Percentiles rank a stretch among this genome's conserved stretches.
These are phyloP conservation scores for Lepeophtheirus salmonis DNA, from an alignment of 1,140 invertebrate species.

Conservation along the genomic window DNA sequence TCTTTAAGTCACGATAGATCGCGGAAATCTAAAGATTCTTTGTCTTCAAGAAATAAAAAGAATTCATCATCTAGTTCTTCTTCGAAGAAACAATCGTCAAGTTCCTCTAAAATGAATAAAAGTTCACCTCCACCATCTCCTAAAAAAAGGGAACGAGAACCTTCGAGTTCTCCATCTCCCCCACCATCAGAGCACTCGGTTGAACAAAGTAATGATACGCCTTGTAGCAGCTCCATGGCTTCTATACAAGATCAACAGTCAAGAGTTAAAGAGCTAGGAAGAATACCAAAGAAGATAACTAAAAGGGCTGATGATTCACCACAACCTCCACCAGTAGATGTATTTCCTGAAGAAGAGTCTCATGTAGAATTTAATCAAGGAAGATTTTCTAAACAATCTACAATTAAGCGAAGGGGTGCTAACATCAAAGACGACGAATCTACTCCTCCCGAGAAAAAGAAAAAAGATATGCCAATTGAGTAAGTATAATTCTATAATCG, in stretches of 20 bases:
- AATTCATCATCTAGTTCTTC: background rate
- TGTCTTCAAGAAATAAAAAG: background rate
- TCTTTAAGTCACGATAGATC: background rate
- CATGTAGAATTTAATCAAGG: background rate
- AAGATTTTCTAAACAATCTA: no score
- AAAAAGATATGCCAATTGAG: background rate
- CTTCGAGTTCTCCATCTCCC: background rate
- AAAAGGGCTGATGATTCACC: background rate
- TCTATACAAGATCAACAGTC: background rate
- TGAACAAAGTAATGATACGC: background rate
- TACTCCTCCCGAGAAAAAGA: background rate
- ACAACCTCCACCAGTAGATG: no score
- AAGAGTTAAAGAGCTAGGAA: background rate
- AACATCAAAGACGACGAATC: background rate
- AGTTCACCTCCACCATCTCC: background rate
- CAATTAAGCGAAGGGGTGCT: no score
- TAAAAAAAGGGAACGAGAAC: background rate
- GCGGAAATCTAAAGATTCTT: background rate
- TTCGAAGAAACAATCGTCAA: background rate
- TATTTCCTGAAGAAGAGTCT: no score
- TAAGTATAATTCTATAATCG: background rate
- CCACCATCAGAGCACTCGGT: no score
- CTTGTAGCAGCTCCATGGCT: background rate
- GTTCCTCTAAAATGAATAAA: background rate
- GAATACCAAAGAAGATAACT: background rate